Evolutionary conservation across 2,888 invertebrate genomes (phyloP).

Genomic region (Patella caerulea): DNA sequence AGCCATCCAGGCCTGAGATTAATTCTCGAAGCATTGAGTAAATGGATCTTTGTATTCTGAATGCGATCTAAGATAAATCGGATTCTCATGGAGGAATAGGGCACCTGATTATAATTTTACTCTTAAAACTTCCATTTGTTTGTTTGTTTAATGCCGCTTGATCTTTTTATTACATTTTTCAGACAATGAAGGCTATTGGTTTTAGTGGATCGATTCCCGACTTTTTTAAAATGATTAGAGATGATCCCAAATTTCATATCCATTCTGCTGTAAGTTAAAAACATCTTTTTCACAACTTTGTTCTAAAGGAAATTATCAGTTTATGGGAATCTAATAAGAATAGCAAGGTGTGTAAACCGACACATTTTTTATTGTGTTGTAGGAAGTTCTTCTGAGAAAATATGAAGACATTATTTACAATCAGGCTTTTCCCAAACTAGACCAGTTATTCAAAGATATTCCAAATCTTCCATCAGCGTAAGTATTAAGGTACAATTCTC

Average conservation of each 20-base stretch:
- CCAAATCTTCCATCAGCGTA: slow-evolving; percentile 52
- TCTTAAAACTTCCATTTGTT: too few relatives aligned
- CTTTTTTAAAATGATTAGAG: slow-evolving; percentile 60
- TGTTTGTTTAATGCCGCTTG: too few relatives aligned
- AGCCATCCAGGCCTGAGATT: too few relatives aligned
- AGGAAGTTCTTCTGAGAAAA: slow-evolving; percentile 60
- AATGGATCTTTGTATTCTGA: too few relatives aligned
- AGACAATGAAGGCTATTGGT: slow-evolving; percentile 50
- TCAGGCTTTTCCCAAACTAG: slow-evolving; percentile 56
- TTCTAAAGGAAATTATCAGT: too few relatives aligned
- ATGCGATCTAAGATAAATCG: too few relatives aligned
- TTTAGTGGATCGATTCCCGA: slow-evolving; percentile 55
- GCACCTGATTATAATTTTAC: too few relatives aligned
- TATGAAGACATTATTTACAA: slow-evolving; percentile 58
- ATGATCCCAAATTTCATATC: slow-evolving; percentile 56
- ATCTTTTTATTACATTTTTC: slow-evolving; percentile 4
- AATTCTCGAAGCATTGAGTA: too few relatives aligned
- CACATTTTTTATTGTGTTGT: slow-evolving; percentile 13
- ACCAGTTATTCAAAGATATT: slow-evolving; percentile 56
- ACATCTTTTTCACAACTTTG: not conserved
- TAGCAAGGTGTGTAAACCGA: too few relatives aligned
- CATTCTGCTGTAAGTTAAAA: slow-evolving; percentile 54
- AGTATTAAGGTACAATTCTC: slow-evolving; percentile 13
- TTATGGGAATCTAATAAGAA: too few relatives aligned
- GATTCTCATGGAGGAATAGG: not conserved